These are phyloP conservation scores for Hypotaenidia okinawae DNA, from an alignment of 2,797 vertebrate species.

Conservation along the genomic window DNA sequence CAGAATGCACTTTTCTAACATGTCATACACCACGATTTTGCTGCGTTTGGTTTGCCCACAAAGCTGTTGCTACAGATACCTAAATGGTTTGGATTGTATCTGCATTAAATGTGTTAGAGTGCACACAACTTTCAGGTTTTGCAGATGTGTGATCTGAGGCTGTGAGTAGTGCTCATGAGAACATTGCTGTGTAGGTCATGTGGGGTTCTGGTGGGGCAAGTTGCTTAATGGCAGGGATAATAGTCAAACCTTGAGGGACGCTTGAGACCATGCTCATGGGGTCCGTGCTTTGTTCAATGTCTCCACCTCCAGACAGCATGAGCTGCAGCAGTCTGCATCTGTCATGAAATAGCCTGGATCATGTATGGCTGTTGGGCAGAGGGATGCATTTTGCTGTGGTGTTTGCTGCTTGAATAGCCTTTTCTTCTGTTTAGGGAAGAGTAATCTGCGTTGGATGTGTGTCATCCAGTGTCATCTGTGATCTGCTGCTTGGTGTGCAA, in stretches of 20 bases:
- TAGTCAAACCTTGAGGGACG: not conserved
- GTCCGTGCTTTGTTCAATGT: not conserved
- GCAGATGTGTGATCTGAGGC: not conserved
- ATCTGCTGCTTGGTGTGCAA: not conserved
- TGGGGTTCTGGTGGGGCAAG: not conserved
- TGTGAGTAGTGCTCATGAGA: not conserved
- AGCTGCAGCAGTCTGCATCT: not conserved
- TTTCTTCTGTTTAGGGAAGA: not conserved
- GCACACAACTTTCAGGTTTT: not conserved
- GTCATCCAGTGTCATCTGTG: not conserved
- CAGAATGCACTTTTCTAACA: not conserved
- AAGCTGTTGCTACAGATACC: not conserved
- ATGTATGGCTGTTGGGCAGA: not conserved
- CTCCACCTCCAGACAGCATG: not conserved
- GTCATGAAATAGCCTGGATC: not conserved
- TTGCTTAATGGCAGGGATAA: not conserved
- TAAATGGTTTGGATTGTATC: not conserved
- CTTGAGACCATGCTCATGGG: rapidly evolving
- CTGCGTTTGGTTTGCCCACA: not conserved
- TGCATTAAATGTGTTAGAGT: not conserved
- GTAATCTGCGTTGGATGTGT: not conserved
- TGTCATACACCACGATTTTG: not conserved
- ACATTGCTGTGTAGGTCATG: rapidly evolving
- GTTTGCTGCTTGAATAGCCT: not conserved
- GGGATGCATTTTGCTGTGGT: not conserved